Base-by-base conservation (phyloP, 2,888 invertebrate species). In the Magallana nippona region DNA sequence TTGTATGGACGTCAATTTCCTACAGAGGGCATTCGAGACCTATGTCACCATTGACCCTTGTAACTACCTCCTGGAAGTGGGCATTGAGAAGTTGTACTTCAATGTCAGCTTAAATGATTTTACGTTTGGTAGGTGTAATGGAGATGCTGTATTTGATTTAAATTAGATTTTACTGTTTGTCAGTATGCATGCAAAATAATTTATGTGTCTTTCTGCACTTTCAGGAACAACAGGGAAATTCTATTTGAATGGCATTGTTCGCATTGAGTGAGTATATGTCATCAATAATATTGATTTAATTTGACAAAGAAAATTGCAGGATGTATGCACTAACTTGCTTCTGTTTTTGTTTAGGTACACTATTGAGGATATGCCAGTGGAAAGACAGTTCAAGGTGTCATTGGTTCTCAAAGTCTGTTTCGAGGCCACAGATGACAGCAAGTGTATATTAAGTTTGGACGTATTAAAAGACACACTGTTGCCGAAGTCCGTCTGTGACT, bases 11-110 rank as follows among this genome's bases (percentile, higher is more conserved):
- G 82, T 86, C 1, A 55, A 83, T 32, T 77, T 83, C 60, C 60
- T 89, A 5, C 82, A 78, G 10, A 83, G 86, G 55, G 63, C 84
- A 0, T 83, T 89, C 55, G 62, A 81, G 55, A 27, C 84, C 10
- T 86, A 81, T 27, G 44, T 89, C 10, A 55, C 84, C 44, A 60
- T 89, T 0, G 62, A 85, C 19, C 77, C 85, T 3, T 89, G 89
- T 79, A 78, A 87, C 58, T 19, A 85, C 5, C 57, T 78, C 15
- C 27, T 89, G 11, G 27, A 60, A 56, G 77, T 89, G 55, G 87
- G 87, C 10, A 84, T 89, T 5, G 87, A 87, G 58, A 82, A 80
- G 22, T 86, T 86, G 58, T 56, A 78, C 1, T 82, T 85, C 15
- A 79, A 79, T 22, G 27, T 79, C 79, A 79, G 79, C 56, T 57